These are phyloP conservation scores for Phylloscopus collybita DNA, from an alignment of 2,797 vertebrate species.

Conservation along the genomic window DNA sequence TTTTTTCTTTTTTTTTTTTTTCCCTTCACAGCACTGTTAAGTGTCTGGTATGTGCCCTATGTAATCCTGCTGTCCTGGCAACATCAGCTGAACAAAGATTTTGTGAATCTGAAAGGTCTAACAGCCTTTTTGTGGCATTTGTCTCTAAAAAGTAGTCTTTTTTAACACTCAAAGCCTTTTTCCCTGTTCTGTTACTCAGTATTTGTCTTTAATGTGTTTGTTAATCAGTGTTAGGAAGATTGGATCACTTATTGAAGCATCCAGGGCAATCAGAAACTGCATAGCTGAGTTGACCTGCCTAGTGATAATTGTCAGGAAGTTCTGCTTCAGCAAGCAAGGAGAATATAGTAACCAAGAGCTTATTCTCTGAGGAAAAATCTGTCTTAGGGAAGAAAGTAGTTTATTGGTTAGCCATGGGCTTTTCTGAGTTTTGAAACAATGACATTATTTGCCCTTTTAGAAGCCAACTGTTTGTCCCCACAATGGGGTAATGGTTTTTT, in stretches of 20 bases:
- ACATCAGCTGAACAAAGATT: slow-evolving; percentile 4
- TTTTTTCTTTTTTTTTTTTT: too few relatives aligned
- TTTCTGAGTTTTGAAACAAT: not conserved
- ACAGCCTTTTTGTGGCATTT: slow-evolving; percentile 8
- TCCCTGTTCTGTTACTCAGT: not conserved
- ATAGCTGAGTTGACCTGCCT: slow-evolving; percentile 28
- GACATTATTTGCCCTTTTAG: not conserved
- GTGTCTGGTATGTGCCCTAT: not conserved
- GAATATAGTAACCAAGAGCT: slow-evolving; percentile 25
- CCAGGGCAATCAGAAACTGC: slow-evolving; percentile 21
- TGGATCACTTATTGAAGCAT: slow-evolving; percentile 35
- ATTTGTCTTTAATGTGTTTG: slow-evolving; percentile 14
- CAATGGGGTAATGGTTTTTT: not conserved
- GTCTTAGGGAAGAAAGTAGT: not conserved
- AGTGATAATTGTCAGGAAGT: slow-evolving; percentile 47
- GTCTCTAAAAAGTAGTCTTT: not conserved
- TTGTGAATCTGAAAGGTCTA: slow-evolving; percentile 13
- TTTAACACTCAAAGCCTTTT: slow-evolving; percentile 5
- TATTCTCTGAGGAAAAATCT: slow-evolving; percentile 6
- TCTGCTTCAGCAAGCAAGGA: slow-evolving; percentile 55
- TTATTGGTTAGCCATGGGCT: not conserved
- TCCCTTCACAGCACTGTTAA: not conserved
- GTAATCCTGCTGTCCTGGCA: slow-evolving; percentile 17
- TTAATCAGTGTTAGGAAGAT: slow-evolving; percentile 4
- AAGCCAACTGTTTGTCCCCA: not conserved